A percentile compares a stretch with the other conserved stretches of the same genome.
These are phyloP conservation scores for Mimas tiliae DNA, from an alignment of 2,888 invertebrate genomes.

Conservation along the genomic window DNA sequence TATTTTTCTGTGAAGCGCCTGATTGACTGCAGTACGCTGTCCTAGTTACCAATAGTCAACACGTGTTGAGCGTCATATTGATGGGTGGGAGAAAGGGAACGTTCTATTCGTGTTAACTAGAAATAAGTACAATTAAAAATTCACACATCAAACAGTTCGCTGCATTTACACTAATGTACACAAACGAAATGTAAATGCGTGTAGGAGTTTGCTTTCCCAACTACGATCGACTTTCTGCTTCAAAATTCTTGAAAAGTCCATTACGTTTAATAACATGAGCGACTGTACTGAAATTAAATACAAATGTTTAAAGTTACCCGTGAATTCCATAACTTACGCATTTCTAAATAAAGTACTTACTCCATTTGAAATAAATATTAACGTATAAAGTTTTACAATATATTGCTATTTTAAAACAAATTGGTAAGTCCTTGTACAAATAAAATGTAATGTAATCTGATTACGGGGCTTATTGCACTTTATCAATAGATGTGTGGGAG, in stretches of 20 bases:
- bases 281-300: constrained; percentile 22
- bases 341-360: not conserved
- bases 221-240: constrained; percentile 17
- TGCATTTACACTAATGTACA: not conserved
- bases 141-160: not conserved
- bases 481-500: not conserved
- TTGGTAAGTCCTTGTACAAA: not conserved
- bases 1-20: constrained; percentile 63
- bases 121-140: constrained; percentile 19
- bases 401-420: not conserved
- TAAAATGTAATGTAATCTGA: not conserved
- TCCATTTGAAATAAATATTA: not conserved
- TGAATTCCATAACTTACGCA: constrained; percentile 14
- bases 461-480: not conserved
- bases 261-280: constrained; percentile 19
- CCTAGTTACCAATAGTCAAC: constrained; percentile 62
- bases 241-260: constrained; percentile 23
- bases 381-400: not conserved
- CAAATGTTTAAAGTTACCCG: constrained; percentile 20
- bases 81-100: constrained; percentile 41
- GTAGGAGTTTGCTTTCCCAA: not conserved
- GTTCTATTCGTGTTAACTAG: constrained; percentile 24
- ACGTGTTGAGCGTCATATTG: constrained; percentile 61
- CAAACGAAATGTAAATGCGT: constrained; percentile 7
- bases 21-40: constrained; percentile 67